phyloP scores from a whole-genome alignment of 2,888 invertebrate genomes.

The Philonicus albiceps region DNA sequence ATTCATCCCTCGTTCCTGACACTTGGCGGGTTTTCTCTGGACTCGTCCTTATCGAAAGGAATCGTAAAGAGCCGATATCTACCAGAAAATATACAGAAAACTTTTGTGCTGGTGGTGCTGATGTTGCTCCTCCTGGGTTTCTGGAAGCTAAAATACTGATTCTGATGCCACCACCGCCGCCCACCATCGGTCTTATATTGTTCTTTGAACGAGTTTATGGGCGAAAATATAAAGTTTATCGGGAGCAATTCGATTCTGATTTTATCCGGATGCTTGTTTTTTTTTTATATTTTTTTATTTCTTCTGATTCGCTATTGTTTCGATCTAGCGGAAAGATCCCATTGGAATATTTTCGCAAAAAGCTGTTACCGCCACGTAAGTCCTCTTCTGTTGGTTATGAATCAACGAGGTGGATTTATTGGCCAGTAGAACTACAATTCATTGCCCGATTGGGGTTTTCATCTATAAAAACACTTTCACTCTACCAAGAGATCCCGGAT shows the following conservation, averaged over 20 bases:
- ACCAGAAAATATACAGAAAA: neutral
- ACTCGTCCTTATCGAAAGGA: neutral
- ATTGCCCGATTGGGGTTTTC: neutral
- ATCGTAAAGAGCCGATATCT: conserved; percentile 15
- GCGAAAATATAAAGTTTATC: conserved; percentile 18
- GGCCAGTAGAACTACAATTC: neutral
- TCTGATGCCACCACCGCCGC: neutral
- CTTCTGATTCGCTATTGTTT: conserved; percentile 3
- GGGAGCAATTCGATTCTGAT: conserved; percentile 10
- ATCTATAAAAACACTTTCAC: neutral
- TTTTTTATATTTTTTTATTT: neutral
- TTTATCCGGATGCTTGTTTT: conserved; percentile 5
- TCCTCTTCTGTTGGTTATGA: neutral
- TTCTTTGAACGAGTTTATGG: conserved; percentile 28
- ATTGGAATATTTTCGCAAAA: neutral
- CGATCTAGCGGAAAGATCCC: neutral
- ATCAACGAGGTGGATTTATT: neutral
- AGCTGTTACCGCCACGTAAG: neutral
- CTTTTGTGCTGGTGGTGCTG: neutral
- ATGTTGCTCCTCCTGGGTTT: neutral
- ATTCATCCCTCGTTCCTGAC: neutral
- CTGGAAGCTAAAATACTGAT: neutral
- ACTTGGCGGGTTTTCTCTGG: neutral
- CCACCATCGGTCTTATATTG: conserved; percentile 10
- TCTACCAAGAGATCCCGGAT: neutral